Evolutionary conservation across 2,113 vertebrate genomes (phyloP).

Genomic region (Uria lomvia): DNA sequence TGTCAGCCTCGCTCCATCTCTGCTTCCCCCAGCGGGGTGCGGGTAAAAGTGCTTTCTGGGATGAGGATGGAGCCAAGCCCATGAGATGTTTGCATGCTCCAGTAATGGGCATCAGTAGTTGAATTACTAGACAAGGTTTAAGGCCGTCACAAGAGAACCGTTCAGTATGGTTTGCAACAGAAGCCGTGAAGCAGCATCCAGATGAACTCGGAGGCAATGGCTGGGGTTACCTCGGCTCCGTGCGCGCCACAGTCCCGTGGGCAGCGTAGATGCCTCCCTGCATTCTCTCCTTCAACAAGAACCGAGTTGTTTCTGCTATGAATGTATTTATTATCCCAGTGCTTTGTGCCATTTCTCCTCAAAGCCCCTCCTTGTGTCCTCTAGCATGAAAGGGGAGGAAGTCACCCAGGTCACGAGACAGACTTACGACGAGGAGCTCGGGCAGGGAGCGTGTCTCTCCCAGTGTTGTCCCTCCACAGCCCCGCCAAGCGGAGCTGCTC

Average conservation of each 20-base stretch:
- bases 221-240: neutral
- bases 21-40: neutral
- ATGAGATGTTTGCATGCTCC: neutral
- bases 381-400: neutral
- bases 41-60: neutral
- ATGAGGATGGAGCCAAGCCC: neutral
- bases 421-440: accelerated
- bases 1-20: neutral
- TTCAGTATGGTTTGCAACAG: neutral
- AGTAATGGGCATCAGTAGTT: neutral
- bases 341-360: neutral
- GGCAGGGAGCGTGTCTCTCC: neutral
- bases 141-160: neutral
- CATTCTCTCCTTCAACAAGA: constrained; percentile 68
- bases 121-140: neutral
- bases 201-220: neutral
- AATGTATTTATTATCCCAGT: neutral
- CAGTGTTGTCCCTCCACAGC: neutral
- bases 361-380: neutral
- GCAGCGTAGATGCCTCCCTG: neutral
- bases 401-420: neutral
- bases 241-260: neutral
- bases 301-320: constrained; percentile 71
- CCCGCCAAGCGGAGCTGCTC: neutral
- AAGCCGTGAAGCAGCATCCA: neutral